Evolutionary conservation across 1,140 invertebrate genomes (phyloP).

Genomic region (Cyclargus thomasi): DNA sequence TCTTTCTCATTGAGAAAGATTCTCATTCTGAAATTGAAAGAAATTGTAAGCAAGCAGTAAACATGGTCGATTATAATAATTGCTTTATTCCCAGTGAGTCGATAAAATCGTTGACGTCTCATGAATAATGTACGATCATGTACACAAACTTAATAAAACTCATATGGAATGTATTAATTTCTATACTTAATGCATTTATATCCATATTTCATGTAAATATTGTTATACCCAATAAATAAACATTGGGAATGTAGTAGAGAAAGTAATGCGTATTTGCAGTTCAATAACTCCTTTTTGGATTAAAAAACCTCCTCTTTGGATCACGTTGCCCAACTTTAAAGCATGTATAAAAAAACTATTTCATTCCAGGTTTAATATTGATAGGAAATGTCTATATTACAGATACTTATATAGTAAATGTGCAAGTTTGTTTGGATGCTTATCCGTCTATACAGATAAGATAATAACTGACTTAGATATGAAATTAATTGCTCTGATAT

Average conservation of each 20-base stretch:
- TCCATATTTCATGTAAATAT: constrained; percentile 2
- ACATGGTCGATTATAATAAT: constrained; percentile 38
- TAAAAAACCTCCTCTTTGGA: too few relatives aligned
- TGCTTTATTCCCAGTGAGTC: constrained; percentile 27
- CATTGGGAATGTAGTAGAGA: background rate
- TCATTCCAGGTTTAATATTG: too few relatives aligned
- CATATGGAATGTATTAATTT: constrained; percentile 26
- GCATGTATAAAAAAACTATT: too few relatives aligned
- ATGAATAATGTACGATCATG: constrained; percentile 32
- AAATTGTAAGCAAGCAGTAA: constrained; percentile 16
- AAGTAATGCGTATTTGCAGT: too few relatives aligned
- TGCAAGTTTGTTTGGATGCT: too few relatives aligned
- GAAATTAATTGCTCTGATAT: too few relatives aligned
- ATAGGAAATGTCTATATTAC: too few relatives aligned
- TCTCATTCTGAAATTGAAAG: background rate
- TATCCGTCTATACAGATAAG: too few relatives aligned
- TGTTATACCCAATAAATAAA: background rate
- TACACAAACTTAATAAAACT: constrained; percentile 27
- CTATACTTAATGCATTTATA: constrained; percentile 19
- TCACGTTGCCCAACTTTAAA: too few relatives aligned
- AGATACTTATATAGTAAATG: too few relatives aligned
- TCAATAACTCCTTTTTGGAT: too few relatives aligned
- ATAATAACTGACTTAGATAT: too few relatives aligned
- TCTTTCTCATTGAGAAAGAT: background rate
- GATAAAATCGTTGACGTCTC: constrained; percentile 37